phyloP scores from a whole-genome alignment of 2,113 vertebrate species.

The Falcunculus frontatus region DNA sequence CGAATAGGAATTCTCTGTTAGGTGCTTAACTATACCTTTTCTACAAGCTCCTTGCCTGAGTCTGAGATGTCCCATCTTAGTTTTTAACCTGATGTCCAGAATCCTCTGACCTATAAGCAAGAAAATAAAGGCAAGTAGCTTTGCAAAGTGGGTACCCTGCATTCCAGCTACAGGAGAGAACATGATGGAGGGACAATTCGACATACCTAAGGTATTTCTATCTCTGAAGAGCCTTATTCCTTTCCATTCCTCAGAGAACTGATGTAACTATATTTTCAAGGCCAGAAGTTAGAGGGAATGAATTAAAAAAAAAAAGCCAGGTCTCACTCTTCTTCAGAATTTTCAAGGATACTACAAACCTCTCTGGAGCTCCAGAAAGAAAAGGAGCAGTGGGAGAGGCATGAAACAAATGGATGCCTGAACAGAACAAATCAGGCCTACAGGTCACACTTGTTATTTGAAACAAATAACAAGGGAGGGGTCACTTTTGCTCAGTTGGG shows the following conservation, averaged over 20 bases:
- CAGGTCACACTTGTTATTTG: background rate
- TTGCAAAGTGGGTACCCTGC: background rate
- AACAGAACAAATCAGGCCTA: background rate
- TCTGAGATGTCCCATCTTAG: background rate
- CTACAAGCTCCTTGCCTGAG: background rate
- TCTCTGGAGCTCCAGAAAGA: background rate
- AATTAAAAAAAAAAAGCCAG: background rate
- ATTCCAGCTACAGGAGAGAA: background rate
- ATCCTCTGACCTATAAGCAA: background rate
- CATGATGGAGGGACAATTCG: background rate
- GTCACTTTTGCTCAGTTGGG: background rate
- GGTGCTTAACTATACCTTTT: background rate
- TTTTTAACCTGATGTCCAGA: background rate
- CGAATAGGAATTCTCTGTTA: background rate
- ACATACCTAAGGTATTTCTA: background rate
- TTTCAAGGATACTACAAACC: background rate
- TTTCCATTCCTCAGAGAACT: background rate
- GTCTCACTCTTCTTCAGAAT: background rate
- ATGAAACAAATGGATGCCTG: background rate
- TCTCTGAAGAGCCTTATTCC: background rate
- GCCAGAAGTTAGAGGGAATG: background rate
- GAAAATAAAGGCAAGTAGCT: background rate
- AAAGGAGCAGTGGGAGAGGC: background rate
- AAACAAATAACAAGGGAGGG: background rate
- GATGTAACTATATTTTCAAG: background rate